Evolutionary conservation across 2,113 vertebrate species (phyloP), one percentile per base, ranked within the genome.

Genomic region (Coracopsis vasa): DNA sequence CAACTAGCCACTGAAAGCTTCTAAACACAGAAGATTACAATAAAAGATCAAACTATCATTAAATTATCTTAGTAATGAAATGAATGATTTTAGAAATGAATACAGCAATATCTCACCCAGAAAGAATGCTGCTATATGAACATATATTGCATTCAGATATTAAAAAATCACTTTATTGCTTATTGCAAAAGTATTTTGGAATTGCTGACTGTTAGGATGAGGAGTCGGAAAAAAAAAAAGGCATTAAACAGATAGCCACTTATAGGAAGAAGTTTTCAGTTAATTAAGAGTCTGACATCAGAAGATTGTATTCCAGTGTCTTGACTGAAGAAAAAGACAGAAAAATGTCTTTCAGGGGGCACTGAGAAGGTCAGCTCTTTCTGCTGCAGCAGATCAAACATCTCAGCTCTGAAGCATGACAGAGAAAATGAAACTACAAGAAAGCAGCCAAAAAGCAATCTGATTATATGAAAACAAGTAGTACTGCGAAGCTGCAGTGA

Each of bases 31-130:
- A 56, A 86, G 20, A 64, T 48, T 62, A 60, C 31, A 75, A 81
- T 31, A 66, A 62, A 79, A 81, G 61, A 89, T 92, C 50, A 91
- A 92, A 72, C 65, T 35, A 86, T 74, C n/a, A 74, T 80, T 87
- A 33, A 72, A 77, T 72, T 73, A 73, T 66, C 91, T 95, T 23
- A 78, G 35, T 86, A 80, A 85, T 29, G 28, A 97, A 97, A 58
- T 33, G 19, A 61, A 77, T 89, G 16, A 61, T 58, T 78, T 91
- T 88, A 75, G 77, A 97, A 97, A 58, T 31, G 41, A 80, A 60
- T 67, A 67, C 29, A 88, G 19, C 17, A 84, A 50, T 79, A 77
- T 86, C 69, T 92, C 80, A 61, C 47, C 33, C 31, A 81, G 71
- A 88, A 77, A 72, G 11, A 8, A 28, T 88, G 17, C 44, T 67